Percentiles rank a stretch among this genome's conserved stretches.
Conservation (phyloP, 2,888 invertebrate genomes). For the Ganaspis brasiliensis region DNA sequence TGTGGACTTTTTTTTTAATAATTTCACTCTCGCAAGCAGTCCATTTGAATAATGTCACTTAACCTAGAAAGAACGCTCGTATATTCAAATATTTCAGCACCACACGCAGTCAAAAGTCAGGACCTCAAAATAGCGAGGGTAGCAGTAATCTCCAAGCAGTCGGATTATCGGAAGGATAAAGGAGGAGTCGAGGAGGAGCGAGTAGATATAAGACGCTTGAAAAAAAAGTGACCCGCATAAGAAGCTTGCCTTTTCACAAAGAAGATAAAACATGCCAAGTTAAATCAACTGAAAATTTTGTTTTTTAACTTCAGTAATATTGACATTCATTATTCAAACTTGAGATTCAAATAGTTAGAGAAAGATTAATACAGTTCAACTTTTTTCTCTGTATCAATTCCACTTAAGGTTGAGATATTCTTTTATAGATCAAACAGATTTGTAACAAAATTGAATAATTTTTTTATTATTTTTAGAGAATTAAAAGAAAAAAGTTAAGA, state of each 20-base stretch:
- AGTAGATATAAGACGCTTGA: conserved; percentile 5
- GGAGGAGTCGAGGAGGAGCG: background rate
- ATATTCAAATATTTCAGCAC: conserved; percentile 42
- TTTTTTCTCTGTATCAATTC: background rate
- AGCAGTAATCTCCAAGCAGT: conserved; percentile 27
- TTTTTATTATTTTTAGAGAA: too few relatives aligned
- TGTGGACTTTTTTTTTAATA: conserved; percentile 30
- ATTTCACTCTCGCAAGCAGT: conserved; percentile 43
- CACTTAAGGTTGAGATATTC: too few relatives aligned
- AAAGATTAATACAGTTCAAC: background rate
- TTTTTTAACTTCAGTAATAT: conserved; percentile 4
- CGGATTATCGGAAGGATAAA: conserved; percentile 37
- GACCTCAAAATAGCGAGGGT: conserved; percentile 42
- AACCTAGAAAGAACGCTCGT: conserved; percentile 35
- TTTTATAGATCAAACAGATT: background rate
- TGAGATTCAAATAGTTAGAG: conserved; percentile 1
- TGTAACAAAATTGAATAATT: too few relatives aligned
- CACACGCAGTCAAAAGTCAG: conserved; percentile 37
- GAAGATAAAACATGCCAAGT: conserved; percentile 17
- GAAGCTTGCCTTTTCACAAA: conserved; percentile 5
- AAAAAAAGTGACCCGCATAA: conserved; percentile 35
- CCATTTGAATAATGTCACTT: conserved; percentile 44
- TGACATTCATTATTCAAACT: conserved; percentile 18
- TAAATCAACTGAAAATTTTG: conserved; percentile 13
- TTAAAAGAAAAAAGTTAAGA: too few relatives aligned